Percentiles rank a stretch among this genome's conserved stretches.
Evolutionary conservation across 2,113 vertebrate genomes (phyloP).

Genomic region (Peromyscus polionotus): DNA sequence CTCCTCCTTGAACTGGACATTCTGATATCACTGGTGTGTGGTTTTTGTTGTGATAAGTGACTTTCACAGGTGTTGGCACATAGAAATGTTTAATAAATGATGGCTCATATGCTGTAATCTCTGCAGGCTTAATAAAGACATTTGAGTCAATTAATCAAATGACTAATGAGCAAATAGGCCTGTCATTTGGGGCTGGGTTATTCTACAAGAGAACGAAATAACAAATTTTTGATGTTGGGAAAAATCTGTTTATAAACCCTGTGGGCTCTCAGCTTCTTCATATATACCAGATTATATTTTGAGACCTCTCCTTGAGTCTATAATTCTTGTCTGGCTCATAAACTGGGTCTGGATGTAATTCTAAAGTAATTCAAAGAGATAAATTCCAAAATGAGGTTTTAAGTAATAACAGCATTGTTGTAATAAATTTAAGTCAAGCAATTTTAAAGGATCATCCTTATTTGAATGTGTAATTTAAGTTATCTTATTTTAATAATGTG

Average conservation of each 20-base stretch:
- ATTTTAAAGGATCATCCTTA: constrained; percentile 44
- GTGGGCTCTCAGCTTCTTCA: not conserved
- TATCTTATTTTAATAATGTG: constrained; percentile 47
- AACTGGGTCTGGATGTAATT: constrained; percentile 73
- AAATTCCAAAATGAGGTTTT: constrained; percentile 68
- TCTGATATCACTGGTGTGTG: not conserved
- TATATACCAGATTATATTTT: constrained; percentile 46
- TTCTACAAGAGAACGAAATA: constrained; percentile 44
- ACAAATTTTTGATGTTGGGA: constrained; percentile 35
- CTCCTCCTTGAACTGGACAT: not conserved
- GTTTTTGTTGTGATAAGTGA: constrained; percentile 34
- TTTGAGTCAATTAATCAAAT: constrained; percentile 58
- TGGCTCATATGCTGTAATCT: not conserved
- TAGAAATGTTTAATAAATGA: constrained; percentile 19
- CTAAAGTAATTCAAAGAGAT: constrained; percentile 68
- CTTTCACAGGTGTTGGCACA: constrained; percentile 1
- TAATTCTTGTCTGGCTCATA: constrained; percentile 61
- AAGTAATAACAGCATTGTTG: constrained; percentile 57
- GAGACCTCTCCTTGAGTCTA: constrained; percentile 42
- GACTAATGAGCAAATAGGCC: not conserved
- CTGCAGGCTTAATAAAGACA: not conserved
- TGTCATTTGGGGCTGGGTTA: constrained; percentile 11
- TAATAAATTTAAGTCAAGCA: constrained; percentile 60
- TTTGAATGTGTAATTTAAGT: constrained; percentile 47
- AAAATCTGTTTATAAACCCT: not conserved